These are phyloP conservation scores for Antigone vipio DNA, from an alignment of 2,113 vertebrate species.

Conservation along the genomic window DNA sequence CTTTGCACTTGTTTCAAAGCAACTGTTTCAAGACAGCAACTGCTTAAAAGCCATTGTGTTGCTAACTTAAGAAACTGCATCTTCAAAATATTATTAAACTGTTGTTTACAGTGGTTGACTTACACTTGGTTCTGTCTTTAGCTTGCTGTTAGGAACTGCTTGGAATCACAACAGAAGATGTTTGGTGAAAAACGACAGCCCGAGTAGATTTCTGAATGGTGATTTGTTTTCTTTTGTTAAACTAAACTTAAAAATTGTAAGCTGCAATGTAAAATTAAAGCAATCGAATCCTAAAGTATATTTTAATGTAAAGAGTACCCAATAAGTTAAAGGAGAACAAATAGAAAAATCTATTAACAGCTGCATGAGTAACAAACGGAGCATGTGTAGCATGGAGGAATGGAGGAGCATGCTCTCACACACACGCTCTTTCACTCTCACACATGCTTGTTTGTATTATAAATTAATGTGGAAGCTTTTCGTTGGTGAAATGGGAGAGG, in stretches of 20 bases:
- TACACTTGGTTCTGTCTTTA: not conserved
- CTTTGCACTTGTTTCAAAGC: not conserved
- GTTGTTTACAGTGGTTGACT: not conserved
- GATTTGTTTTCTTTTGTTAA: not conserved
- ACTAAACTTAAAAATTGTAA: not conserved
- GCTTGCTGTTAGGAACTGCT: not conserved
- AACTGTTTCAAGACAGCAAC: not conserved
- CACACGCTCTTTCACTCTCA: not conserved
- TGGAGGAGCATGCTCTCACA: not conserved
- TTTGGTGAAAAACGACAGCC: not conserved
- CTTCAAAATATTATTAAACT: not conserved
- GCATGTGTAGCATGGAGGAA: not conserved
- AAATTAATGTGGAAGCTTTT: constrained; percentile 47
- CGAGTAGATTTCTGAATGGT: not conserved
- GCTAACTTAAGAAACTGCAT: not conserved
- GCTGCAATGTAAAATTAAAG: not conserved
- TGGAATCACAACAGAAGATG: not conserved
- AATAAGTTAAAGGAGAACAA: not conserved
- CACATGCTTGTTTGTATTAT: not conserved
- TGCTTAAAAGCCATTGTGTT: not conserved
- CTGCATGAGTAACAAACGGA: not conserved
- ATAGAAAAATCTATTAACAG: not conserved
- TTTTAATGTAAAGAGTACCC: not conserved
- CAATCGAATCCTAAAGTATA: not conserved
- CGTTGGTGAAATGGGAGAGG: constrained; percentile 39